Evolutionary conservation across 2,888 invertebrate species (phyloP).

Genomic region (Scaptodrosophila latifasciaeformis): DNA sequence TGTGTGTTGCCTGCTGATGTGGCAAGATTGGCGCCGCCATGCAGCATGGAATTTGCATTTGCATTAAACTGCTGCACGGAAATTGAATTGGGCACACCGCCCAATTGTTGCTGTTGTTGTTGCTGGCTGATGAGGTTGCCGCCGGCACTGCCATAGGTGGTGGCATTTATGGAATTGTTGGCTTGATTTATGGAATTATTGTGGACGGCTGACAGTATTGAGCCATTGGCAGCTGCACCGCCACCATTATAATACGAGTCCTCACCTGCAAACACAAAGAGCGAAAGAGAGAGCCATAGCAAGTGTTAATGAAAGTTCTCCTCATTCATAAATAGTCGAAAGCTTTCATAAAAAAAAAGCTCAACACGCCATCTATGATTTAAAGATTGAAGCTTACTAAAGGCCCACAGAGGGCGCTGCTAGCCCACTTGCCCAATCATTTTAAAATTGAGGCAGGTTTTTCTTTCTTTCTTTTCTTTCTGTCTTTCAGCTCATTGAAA

Average conservation of each 20-base stretch:
- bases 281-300: not conserved
- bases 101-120: constrained; percentile 45
- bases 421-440: too few relatives aligned
- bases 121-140: constrained; percentile 58
- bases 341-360: constrained; percentile 15
- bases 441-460: constrained; percentile 50
- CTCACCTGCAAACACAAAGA: constrained; percentile 59
- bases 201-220: constrained; percentile 72
- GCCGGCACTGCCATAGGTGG: constrained; percentile 65
- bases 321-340: constrained; percentile 43
- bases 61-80: constrained; percentile 74
- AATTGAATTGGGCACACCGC: constrained; percentile 72
- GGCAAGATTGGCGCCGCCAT: constrained; percentile 39
- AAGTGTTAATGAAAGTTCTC: not conserved
- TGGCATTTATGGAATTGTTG: constrained; percentile 69
- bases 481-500: too few relatives aligned
- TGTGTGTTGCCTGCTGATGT: too few relatives aligned
- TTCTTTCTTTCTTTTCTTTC: too few relatives aligned
- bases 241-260: constrained; percentile 70
- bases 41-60: constrained; percentile 62
- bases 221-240: constrained; percentile 71
- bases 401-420: too few relatives aligned
- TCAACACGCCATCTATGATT: not conserved
- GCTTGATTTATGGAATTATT: constrained; percentile 72
- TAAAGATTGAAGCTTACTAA: not conserved